phyloP scores from a whole-genome alignment of 1,140 invertebrate species.

The Samia ricini region DNA sequence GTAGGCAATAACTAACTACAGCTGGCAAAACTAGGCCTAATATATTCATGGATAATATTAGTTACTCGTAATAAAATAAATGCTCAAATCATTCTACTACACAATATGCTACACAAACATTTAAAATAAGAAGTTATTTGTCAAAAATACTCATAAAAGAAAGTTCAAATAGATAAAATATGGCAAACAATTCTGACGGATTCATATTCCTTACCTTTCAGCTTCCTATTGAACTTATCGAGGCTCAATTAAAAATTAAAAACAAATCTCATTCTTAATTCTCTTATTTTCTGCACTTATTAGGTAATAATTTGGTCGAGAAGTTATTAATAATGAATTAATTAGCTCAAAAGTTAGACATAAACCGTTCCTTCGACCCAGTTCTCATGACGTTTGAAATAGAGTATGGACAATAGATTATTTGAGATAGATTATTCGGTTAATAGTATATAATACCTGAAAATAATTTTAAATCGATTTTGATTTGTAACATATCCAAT shows the following conservation, averaged over 20 bases:
- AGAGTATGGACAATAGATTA: constrained; percentile 4
- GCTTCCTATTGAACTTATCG: constrained; percentile 41
- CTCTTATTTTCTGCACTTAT: constrained; percentile 25
- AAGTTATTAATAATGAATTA: constrained; percentile 21
- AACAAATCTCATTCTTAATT: constrained; percentile 45
- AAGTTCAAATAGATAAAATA: constrained; percentile 63
- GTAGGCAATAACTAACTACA: constrained; percentile 23
- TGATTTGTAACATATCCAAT: too few species aligned
- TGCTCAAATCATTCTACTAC: constrained; percentile 2
- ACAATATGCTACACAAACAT: constrained; percentile 13
- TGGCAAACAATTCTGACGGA: constrained; percentile 55
- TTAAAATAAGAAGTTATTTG: constrained; percentile 17
- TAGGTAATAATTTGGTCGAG: constrained; percentile 20
- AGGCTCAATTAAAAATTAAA: constrained; percentile 29
- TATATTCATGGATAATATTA: constrained; percentile 19
- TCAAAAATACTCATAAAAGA: constrained; percentile 32
- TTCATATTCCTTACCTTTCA: constrained; percentile 49
- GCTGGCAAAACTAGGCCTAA: constrained; percentile 25
- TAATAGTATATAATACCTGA: too few species aligned
- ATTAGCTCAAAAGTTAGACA: constrained; percentile 48
- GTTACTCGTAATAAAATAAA: neutral
- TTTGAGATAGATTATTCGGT: too few species aligned
- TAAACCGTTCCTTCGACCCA: constrained; percentile 60
- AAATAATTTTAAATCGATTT: too few species aligned
- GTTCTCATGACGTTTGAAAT: constrained; percentile 55